Evolutionary conservation across 2,888 invertebrate genomes (phyloP), one percentile per base, ranked within the genome.

Genomic region (Embidobia sp.): DNA sequence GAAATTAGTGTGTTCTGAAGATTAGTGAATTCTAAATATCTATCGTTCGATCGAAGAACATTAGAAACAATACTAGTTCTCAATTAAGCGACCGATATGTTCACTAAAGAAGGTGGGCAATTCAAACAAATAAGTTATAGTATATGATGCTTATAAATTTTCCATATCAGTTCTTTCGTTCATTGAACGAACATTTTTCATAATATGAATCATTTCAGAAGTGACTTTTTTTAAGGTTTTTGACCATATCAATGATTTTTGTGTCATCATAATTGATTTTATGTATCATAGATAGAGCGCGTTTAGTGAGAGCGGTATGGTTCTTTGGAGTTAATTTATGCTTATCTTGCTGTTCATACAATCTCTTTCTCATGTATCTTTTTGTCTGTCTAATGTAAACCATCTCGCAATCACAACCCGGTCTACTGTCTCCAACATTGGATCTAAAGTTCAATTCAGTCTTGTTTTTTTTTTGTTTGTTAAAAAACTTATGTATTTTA

Each of bases 371-470:
- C 11, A 44, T 1, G 11, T 44, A 44, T 44, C 44, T 31, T 22
- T 55, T 74, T 0, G 74, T 74, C 15, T 61, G 40, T 1, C 55
- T 63, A 2, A 75, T 61, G 27, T 67, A 67, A 0, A 19, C 11
- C 1, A 31, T 18, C 0, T 49, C 19, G 18, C 61, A 75, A 16
- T 48, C 49, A 0, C n/a, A 27, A 29, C 63, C 67, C 0, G 40
- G 27, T 3, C 61, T 35, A 11, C 37, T 31, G 26, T 75, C 67
- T 2, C 67, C 42, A 1, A 55, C 61, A 13, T 40, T 44, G 2
- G 48, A 49, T 13, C 33, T 18, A 13, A 10, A 10, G 3, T 53
- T n/a, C 0, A 22, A 0, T 40, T 10, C 37, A 2, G 7, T 2
- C 18, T 13, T 19, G 8, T 15, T 26, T 16, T 76, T 46, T 63